These are phyloP conservation scores for Luperina testacea DNA, from an alignment of 2,888 invertebrate species.

Conservation along the genomic window DNA sequence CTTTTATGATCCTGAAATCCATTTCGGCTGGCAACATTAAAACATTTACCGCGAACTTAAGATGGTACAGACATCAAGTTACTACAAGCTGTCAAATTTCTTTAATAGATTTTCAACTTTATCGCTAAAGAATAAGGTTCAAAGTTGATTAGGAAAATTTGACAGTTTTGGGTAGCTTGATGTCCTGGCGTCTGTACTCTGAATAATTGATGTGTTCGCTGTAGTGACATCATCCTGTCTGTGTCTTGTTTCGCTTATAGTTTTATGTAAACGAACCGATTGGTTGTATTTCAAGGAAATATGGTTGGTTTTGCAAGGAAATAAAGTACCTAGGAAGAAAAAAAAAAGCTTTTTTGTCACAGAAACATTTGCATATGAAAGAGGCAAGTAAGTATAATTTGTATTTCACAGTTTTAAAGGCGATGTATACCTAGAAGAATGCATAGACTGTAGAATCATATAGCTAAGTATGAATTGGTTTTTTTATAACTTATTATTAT, in stretches of 20 bases:
- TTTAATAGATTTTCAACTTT: too few relatives aligned
- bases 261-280: slow-evolving; percentile 1
- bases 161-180: too few relatives aligned
- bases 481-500: neutral
- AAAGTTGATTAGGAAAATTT: too few relatives aligned
- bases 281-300: neutral
- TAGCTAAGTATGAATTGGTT: neutral
- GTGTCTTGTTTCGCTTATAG: slow-evolving; percentile 11
- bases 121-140: too few relatives aligned
- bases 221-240: slow-evolving; percentile 43
- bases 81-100: too few relatives aligned
- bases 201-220: slow-evolving; percentile 57
- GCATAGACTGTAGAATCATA: neutral
- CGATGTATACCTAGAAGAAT: neutral
- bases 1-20: slow-evolving; percentile 53
- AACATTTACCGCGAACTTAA: slow-evolving; percentile 53
- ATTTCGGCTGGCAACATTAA: slow-evolving; percentile 56
- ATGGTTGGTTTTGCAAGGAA: neutral
- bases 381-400: too few relatives aligned
- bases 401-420: neutral
- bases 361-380: neutral
- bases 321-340: too few relatives aligned
- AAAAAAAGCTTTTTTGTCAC: neutral
- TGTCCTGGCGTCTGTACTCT: slow-evolving; percentile 1
- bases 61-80: slow-evolving; percentile 8